Percentiles rank a stretch among this genome's conserved stretches.
These are phyloP conservation scores for Scaptomyza hsui DNA, from an alignment of 1,140 invertebrate species.

Conservation along the genomic window DNA sequence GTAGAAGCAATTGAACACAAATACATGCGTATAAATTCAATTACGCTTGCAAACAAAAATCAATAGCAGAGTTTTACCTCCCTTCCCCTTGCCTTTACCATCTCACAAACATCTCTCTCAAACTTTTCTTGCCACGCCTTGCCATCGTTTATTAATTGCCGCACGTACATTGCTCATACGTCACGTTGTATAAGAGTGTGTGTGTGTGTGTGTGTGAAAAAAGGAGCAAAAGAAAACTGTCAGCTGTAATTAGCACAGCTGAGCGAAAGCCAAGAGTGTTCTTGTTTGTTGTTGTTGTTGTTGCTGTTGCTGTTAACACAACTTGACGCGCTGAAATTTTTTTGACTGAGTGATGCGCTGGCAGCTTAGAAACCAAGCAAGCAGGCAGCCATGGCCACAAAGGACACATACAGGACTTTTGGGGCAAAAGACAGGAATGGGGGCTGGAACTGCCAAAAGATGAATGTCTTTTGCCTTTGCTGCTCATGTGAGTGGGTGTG, in stretches of 20 bases:
- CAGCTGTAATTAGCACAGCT: conserved; percentile 80
- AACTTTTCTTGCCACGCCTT: not conserved
- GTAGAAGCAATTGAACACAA: conserved; percentile 67
- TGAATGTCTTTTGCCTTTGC: conserved; percentile 68
- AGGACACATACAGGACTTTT: conserved; percentile 6
- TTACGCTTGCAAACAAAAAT: conserved; percentile 70
- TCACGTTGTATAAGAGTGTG: conserved; percentile 51
- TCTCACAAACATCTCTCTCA: not conserved
- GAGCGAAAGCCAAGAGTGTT: conserved; percentile 51
- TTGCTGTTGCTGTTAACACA: conserved; percentile 50
- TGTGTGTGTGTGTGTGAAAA: not conserved
- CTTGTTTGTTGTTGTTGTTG: not conserved
- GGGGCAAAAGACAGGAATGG: not conserved
- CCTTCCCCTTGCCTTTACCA: not conserved
- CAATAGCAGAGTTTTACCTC: conserved; percentile 61
- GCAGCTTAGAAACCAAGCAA: conserved; percentile 35
- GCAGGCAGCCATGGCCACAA: conserved; percentile 9
- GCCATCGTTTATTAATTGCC: conserved; percentile 71
- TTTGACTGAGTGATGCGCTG: conserved; percentile 75
- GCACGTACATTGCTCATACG: conserved; percentile 80
- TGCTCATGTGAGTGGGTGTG: conserved; percentile 44
- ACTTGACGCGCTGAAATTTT: conserved; percentile 73
- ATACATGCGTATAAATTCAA: conserved; percentile 75
- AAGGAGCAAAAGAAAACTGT: conserved; percentile 64
- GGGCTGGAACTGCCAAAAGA: conserved; percentile 52